Evolutionary conservation across 2,888 invertebrate genomes (phyloP).

Genomic region (Sturmia bella): DNA sequence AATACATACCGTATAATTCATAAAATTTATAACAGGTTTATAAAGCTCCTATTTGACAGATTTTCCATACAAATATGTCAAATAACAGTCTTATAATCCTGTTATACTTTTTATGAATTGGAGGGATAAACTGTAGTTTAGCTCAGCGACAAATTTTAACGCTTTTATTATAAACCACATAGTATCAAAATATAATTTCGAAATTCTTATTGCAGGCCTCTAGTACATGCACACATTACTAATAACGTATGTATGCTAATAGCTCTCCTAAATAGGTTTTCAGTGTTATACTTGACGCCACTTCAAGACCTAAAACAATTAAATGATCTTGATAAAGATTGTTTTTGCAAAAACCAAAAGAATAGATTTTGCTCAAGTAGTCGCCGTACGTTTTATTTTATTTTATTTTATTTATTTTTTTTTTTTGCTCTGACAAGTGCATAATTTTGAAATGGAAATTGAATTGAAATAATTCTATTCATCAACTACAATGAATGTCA

Average conservation of each 20-base stretch:
- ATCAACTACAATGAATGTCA: conserved; percentile 62
- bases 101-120: too few species aligned
- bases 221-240: too few species aligned
- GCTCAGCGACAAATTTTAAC: too few species aligned
- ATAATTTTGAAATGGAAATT: conserved; percentile 42
- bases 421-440: conserved; percentile 35
- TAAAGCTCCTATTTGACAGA: too few species aligned
- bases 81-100: too few species aligned
- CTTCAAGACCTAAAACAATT: conserved; percentile 53
- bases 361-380: conserved; percentile 18
- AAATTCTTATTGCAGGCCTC: background rate
- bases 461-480: conserved; percentile 55
- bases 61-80: too few species aligned
- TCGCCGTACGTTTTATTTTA: background rate
- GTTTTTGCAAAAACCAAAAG: conserved; percentile 25
- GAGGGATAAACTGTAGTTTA: too few species aligned
- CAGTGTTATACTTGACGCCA: conserved; percentile 61
- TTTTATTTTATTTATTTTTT: too few species aligned
- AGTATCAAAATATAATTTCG: too few species aligned
- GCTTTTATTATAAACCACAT: too few species aligned
- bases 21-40: too few species aligned
- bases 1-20: too few species aligned
- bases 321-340: conserved; percentile 56
- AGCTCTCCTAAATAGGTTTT: conserved; percentile 54
- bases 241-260: background rate